A percentile compares a stretch with the other conserved stretches of the same genome.
phyloP scores from a whole-genome alignment of 2,888 invertebrate genomes.

The Nemotelus nigrinus region DNA sequence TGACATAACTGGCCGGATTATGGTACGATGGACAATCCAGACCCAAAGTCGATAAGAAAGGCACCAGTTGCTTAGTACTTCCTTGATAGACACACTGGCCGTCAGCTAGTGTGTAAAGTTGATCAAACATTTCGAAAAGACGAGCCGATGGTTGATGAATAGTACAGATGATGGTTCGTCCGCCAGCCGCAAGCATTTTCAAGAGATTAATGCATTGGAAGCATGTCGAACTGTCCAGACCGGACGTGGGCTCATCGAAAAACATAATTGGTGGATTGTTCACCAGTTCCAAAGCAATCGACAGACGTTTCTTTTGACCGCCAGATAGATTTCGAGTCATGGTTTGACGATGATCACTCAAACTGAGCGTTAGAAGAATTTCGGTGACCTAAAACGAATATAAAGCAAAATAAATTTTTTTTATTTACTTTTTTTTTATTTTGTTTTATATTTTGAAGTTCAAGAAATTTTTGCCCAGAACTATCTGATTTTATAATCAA shows the following conservation, averaged over 20 bases:
- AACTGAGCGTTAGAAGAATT: conserved; percentile 87
- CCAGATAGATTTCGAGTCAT: conserved; percentile 93
- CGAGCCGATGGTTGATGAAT: conserved; percentile 95
- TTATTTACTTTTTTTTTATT: conserved; percentile 19
- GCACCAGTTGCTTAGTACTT: conserved; percentile 83
- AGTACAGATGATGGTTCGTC: conserved; percentile 94
- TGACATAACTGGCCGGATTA: conserved; percentile 96
- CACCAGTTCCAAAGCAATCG: conserved; percentile 92
- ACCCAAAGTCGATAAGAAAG: conserved; percentile 81
- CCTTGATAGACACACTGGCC: conserved; percentile 96
- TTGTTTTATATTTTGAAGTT: background rate
- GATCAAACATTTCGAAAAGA: conserved; percentile 95
- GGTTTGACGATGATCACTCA: conserved; percentile 87
- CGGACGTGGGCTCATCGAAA: conserved; percentile 97
- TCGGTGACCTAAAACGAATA: conserved; percentile 80
- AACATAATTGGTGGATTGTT: conserved; percentile 98
- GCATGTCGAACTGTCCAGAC: conserved; percentile 94
- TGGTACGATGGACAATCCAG: conserved; percentile 95
- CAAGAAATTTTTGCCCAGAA: background rate
- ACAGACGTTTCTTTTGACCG: conserved; percentile 93
- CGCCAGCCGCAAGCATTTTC: conserved; percentile 88
- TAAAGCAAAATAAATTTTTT: too few species aligned
- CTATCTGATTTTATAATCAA: too few species aligned
- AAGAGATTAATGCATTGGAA: conserved; percentile 92
- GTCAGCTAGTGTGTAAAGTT: conserved; percentile 91